Conservation (phyloP, 2,888 invertebrate species). For the Petrolisthes manimaculis region DNA sequence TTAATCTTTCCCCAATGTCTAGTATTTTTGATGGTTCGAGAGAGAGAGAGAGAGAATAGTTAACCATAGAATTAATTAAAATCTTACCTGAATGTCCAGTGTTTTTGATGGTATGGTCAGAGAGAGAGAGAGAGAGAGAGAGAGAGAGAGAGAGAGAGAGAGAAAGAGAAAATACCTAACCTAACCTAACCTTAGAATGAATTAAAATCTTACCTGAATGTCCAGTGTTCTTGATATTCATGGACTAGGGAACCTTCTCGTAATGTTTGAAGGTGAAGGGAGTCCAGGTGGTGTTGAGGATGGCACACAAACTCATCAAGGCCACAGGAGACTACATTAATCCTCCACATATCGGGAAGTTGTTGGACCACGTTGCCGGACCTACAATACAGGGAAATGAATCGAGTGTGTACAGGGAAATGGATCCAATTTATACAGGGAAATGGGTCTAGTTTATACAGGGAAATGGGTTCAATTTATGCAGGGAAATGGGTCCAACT, state of each 20-base stretch:
- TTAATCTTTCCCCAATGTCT: neutral
- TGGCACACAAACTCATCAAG: neutral
- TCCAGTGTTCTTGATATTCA: conserved; percentile 33
- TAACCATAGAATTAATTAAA: too few relatives aligned
- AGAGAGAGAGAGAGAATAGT: neutral
- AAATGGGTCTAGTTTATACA: too few relatives aligned
- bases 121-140: conserved; percentile 3
- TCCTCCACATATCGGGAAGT: neutral
- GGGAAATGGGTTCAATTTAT: too few relatives aligned
- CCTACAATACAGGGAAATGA: neutral
- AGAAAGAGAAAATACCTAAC: neutral
- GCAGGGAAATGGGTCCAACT: too few relatives aligned
- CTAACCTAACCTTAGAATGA: neutral
- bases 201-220: conserved; percentile 18
- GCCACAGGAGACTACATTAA: conserved; percentile 21
- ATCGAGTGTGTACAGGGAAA: too few relatives aligned
- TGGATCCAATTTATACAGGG: too few relatives aligned
- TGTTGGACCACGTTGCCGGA: neutral
- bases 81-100: conserved; percentile 33
- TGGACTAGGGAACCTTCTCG: conserved; percentile 7
- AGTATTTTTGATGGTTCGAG: neutral
- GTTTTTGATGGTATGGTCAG: neutral
- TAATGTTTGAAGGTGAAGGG: conserved; percentile 2
- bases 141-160: conserved; percentile 1
- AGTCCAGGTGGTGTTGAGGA: neutral